phyloP scores from a whole-genome alignment of 1,140 invertebrate genomes.

The Hycleus cichorii region DNA sequence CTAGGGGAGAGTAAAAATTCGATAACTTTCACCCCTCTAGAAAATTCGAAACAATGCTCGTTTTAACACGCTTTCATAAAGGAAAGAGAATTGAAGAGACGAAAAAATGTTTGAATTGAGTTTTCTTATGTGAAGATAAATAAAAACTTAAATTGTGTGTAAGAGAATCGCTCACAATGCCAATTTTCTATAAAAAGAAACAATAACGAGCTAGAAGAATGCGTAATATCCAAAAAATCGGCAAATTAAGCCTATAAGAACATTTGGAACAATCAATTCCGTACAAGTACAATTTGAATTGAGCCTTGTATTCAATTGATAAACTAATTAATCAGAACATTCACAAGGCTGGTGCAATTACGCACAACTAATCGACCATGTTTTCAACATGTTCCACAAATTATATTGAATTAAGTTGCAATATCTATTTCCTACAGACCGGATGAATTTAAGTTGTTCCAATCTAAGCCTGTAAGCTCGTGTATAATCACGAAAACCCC shows the following conservation, averaged over 20 bases:
- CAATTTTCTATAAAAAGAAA: constrained; percentile 1
- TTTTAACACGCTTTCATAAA: constrained; percentile 21
- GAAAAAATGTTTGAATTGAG: too few species aligned
- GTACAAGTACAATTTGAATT: neutral
- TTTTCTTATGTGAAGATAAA: constrained; percentile 10
- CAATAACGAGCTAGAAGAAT: too few species aligned
- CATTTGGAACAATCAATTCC: too few species aligned
- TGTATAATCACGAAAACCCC: too few species aligned
- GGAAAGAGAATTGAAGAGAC: neutral
- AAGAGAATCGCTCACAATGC: constrained; percentile 10
- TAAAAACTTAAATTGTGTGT: constrained; percentile 22
- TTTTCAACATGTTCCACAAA: constrained; percentile 15
- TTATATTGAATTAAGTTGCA: constrained; percentile 14
- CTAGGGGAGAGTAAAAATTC: constrained; percentile 4
- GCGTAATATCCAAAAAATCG: too few species aligned
- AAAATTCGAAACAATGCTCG: constrained; percentile 4
- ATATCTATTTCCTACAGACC: constrained; percentile 12
- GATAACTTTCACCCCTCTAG: constrained; percentile 1
- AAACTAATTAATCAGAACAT: constrained; percentile 11
- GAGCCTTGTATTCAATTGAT: constrained; percentile 5
- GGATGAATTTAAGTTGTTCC: neutral
- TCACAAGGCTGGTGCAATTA: constrained; percentile 3
- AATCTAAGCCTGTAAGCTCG: too few species aligned
- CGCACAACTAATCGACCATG: constrained; percentile 13
- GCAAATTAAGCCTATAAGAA: too few species aligned